Percentiles rank a stretch among this genome's conserved stretches.
phyloP scores from a whole-genome alignment of 2,797 vertebrate species.

The Tarsius wallacei region DNA sequence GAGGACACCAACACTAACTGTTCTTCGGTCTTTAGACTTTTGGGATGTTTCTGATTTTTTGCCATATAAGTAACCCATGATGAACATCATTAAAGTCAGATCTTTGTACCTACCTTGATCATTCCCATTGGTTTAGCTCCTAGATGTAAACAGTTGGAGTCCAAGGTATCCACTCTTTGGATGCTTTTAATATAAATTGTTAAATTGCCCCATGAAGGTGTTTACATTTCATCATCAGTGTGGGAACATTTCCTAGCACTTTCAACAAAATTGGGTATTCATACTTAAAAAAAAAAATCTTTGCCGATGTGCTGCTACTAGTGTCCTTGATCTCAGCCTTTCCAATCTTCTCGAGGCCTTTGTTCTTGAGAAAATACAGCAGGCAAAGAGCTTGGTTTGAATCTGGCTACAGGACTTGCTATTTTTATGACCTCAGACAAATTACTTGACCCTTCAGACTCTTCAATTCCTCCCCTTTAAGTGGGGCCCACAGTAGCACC shows the following conservation, averaged over 20 bases:
- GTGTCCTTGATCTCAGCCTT: background rate
- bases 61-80: background rate
- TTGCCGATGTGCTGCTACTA: background rate
- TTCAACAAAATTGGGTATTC: background rate
- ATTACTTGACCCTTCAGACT: too few species aligned
- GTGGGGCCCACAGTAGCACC: accelerated
- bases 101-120: accelerated
- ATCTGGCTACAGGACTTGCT: background rate
- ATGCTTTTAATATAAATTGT: too few species aligned
- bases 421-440: background rate
- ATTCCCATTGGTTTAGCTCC: background rate
- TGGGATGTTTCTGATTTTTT: background rate
- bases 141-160: accelerated
- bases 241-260: background rate
- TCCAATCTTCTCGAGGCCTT: background rate
- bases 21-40: accelerated
- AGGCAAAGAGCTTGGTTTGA: background rate
- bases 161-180: accelerated
- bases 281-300: background rate
- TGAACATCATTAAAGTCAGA: accelerated
- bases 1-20: too few species aligned
- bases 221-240: accelerated
- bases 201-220: background rate
- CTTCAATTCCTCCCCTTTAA: background rate
- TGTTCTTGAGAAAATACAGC: background rate